Percentiles rank a stretch among this genome's conserved stretches.
These are phyloP conservation scores for Trachymyrmex cornetzi DNA, from an alignment of 1,140 invertebrate genomes.

Conservation along the genomic window DNA sequence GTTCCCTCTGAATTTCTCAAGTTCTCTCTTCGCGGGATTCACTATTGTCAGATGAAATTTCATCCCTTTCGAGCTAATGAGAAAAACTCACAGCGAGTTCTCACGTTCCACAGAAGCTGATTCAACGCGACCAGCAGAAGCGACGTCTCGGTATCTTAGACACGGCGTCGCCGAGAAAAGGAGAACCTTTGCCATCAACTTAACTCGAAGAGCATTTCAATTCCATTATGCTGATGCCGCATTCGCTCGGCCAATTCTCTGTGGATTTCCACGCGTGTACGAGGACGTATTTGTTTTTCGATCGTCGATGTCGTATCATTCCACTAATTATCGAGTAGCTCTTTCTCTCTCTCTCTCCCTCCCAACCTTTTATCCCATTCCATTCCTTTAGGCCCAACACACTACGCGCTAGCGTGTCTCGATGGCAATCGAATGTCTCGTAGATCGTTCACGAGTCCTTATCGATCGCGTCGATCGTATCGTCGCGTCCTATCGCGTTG, in stretches of 20 bases:
- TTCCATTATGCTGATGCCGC: conserved; percentile 35
- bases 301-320: conserved; percentile 51
- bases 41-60: conserved; percentile 57
- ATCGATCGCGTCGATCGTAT: conserved; percentile 78
- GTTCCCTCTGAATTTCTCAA: conserved; percentile 43
- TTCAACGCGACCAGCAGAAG: conserved; percentile 42
- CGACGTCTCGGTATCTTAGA: conserved; percentile 45
- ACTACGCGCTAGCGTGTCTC: conserved; percentile 42
- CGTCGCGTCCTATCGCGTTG: conserved; percentile 69
- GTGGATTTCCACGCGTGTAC: conserved; percentile 15
- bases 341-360: conserved; percentile 55
- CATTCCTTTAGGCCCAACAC: neutral
- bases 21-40: conserved; percentile 31
- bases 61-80: conserved; percentile 39
- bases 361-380: neutral
- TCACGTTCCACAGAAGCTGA: conserved; percentile 4
- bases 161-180: neutral
- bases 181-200: conserved; percentile 48
- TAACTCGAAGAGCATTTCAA: conserved; percentile 66
- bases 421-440: conserved; percentile 66
- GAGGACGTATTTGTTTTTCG: conserved; percentile 23
- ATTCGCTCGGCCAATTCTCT: conserved; percentile 30
- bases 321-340: conserved; percentile 79
- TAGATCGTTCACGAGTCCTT: conserved; percentile 59
- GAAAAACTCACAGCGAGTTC: conserved; percentile 47